Base-by-base conservation (phyloP, 1,140 invertebrate species). In the Dufourea novaeangliae region DNA sequence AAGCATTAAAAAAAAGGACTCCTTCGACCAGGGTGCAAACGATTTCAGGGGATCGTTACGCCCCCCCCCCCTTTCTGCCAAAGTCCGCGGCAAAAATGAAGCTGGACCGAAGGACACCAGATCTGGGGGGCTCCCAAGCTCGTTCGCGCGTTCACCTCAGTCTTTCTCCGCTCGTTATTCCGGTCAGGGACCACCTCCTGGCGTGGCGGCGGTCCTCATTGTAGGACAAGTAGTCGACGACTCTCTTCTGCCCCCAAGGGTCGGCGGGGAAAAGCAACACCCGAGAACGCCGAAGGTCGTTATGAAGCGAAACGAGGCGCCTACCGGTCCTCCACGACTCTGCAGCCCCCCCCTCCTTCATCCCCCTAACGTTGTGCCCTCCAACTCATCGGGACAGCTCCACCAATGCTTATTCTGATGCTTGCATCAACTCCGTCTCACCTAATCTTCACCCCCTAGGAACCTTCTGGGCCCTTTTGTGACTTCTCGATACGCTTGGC, bases 171-270 rank as follows among this genome's bases (percentile, higher is more conserved):
- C 69, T 86, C 83, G 85, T 88, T 89, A 81, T 86, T 88, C 72
- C 81, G 80, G 80, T 83, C 80, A 78, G 64, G 72, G 84, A 83
- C 84, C 80, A 89, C 84, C 83, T 87, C 83, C 86, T 85, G 83
- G 83, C 73, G 81, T 66, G 85, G 81, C 80, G 77, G 77, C 82
- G 70, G 75, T 84, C 77, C 84, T 88, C 82, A 87, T 89, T 89
- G 87, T 90, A 72, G 80, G 74, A 87, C 73, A 84, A 88, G 78
- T 84, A 88, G 79, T 79, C 82, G 82, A 84, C 78, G 75, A 59
- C 44, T 71, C 54, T 80, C 59, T 80, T 79, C 67, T 46, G 29
- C 37, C 72, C 25, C 41, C 50, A 70, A 83, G 57, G 56, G 22
- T 64, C 66, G 63, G n/a, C n/a, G n/a, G n/a, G 62, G 52, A 73